These are phyloP conservation scores for Pluvialis apricaria DNA, from an alignment of 2,113 vertebrate species.

Conservation along the genomic window DNA sequence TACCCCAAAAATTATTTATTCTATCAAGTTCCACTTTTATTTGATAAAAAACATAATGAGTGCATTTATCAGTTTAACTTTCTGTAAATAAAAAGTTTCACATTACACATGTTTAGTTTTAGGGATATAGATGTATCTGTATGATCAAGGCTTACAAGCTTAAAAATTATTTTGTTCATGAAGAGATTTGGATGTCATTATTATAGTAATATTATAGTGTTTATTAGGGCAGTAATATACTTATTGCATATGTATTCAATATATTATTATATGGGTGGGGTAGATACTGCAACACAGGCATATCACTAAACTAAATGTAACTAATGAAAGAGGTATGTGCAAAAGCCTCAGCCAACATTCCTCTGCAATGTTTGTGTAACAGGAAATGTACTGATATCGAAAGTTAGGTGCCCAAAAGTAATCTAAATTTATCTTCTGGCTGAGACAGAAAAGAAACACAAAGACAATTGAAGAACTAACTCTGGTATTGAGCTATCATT, in stretches of 20 bases:
- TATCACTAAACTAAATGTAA: neutral
- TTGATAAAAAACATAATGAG: neutral
- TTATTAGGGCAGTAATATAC: neutral
- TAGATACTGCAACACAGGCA: neutral
- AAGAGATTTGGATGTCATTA: neutral
- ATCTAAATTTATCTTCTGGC: neutral
- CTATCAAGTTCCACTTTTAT: neutral
- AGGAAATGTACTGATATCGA: neutral
- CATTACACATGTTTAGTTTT: rapidly evolving
- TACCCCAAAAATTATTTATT: neutral
- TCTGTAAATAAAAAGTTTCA: neutral
- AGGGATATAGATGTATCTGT: neutral
- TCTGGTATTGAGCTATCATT: neutral
- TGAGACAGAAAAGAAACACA: neutral
- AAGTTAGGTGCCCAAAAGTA: neutral
- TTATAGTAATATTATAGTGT: neutral
- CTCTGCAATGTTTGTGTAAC: neutral
- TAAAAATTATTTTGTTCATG: neutral
- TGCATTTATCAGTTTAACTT: neutral
- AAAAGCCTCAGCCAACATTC: neutral
- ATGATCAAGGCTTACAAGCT: neutral
- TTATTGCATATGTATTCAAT: neutral
- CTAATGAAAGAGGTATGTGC: neutral
- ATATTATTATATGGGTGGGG: neutral
- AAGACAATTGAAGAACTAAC: neutral